Evolutionary conservation across 2,888 invertebrate species (phyloP).

Genomic region (Ellobium chinense): DNA sequence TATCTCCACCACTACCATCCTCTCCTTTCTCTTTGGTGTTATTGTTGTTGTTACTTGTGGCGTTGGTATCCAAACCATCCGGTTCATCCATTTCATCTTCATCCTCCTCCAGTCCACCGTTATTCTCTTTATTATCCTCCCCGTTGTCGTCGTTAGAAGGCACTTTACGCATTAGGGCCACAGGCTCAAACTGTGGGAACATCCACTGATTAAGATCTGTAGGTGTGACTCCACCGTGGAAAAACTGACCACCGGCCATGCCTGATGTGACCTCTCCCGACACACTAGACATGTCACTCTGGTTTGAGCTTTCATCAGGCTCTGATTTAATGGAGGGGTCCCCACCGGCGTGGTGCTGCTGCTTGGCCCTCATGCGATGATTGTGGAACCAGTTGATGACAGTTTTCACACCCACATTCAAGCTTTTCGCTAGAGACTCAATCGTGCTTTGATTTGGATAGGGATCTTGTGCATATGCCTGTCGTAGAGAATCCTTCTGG

Average conservation of each 20-base stretch:
- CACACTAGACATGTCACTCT: slow-evolving; percentile 69
- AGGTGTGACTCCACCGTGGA: slow-evolving; percentile 27
- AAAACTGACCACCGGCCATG: slow-evolving; percentile 47
- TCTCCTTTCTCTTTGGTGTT: slow-evolving; percentile 1
- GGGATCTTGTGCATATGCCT: slow-evolving; percentile 97
- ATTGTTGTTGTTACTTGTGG: slow-evolving; percentile 25
- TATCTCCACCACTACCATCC: slow-evolving; percentile 12
- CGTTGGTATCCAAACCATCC: slow-evolving; percentile 36
- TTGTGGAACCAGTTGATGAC: slow-evolving; percentile 99
- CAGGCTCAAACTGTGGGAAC: slow-evolving; percentile 76
- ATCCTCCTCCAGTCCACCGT: slow-evolving; percentile 30
- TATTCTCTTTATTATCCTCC: slow-evolving; percentile 46
- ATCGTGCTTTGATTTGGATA: slow-evolving; percentile 98
- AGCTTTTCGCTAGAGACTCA: slow-evolving; percentile 94
- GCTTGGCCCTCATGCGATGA: slow-evolving; percentile 97
- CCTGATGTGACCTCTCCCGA: slow-evolving; percentile 64
- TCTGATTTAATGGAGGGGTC: slow-evolving; percentile 61
- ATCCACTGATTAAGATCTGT: slow-evolving; percentile 71
- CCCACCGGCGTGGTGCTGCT: slow-evolving; percentile 68
- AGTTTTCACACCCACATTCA: slow-evolving; percentile 94
- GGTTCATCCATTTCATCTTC: slow-evolving; percentile 48
- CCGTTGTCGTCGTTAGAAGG: slow-evolving; percentile 36
- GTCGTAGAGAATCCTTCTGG: slow-evolving; percentile 96
- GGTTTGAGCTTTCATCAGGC: slow-evolving; percentile 71
- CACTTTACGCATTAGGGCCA: slow-evolving; percentile 51